Base-by-base conservation (phyloP, 1,140 invertebrate genomes). In the Neodiprion fabricii region DNA sequence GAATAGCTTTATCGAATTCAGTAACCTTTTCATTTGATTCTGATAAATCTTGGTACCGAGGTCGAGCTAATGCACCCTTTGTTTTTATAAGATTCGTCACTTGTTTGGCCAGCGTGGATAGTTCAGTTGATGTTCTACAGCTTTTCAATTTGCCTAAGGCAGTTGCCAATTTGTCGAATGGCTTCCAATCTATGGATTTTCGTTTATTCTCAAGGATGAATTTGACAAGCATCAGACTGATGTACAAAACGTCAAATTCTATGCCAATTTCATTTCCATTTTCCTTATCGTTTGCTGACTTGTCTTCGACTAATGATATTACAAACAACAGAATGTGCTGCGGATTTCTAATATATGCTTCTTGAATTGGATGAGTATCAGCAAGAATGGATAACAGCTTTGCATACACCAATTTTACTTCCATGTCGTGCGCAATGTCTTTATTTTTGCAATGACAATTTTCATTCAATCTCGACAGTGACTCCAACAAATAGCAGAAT, bases 1-100 rank as follows among this genome's bases (percentile, higher is more conserved):
- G 82, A 17, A 96, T 80, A 1, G 93, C 93, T 81, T 91, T 88
- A 70, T 92, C 89, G 82, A 91, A 93, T 73, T 88, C 84, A 67
- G 85, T 89, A 50, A 89, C 81, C 53, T 82, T 71, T 70, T 84
- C 81, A 72, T 77, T 72, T 67, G 81, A 72, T 8, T 77, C 47
- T 7, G 79, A 85, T 48, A 87, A 75, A 76, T 87, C 82, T 67
- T 83, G 72, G 72, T 82, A 85, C 68, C 74, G 74, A 72, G 78
- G 82, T 9, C 69, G 80, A 50, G 76, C 73, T 0, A 82, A 80
- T 66, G 75, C 84, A 9, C 88, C 89, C 79, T 87, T 86, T 21
- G 85, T 89, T 76, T 88, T 84, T 65, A 93, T 88, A 48, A 89
- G 81, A 69, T 85, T 83, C 50, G 88, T 84, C 1, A 91, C 76